phyloP scores from a whole-genome alignment of 2,113 vertebrate species.

The Ailurus styani region DNA sequence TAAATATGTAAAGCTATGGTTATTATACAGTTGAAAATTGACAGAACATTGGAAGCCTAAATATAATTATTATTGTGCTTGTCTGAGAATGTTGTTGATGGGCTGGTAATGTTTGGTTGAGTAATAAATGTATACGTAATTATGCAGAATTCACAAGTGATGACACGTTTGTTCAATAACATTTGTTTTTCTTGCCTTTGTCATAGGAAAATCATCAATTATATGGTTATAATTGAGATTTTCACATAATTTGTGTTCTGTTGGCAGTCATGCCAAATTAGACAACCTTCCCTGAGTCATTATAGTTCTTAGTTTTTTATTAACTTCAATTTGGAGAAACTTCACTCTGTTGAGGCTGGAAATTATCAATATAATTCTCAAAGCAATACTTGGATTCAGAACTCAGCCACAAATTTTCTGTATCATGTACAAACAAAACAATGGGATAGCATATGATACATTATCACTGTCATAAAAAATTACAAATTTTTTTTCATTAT shows the following conservation, averaged over 20 bases:
- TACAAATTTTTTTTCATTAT: background rate
- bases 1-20: background rate
- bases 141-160: background rate
- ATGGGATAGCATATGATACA: background rate
- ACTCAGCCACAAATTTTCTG: background rate
- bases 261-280: slow-evolving; percentile 2
- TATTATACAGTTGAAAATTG: background rate
- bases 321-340: slow-evolving; percentile 27
- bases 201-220: slow-evolving; percentile 3
- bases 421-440: background rate
- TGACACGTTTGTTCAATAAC: background rate
- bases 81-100: background rate
- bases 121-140: background rate
- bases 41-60: background rate
- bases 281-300: background rate
- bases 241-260: background rate
- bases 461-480: background rate
- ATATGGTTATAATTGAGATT: background rate
- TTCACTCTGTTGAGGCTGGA: background rate
- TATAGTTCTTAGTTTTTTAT: background rate
- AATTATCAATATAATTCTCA: background rate
- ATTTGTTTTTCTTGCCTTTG: slow-evolving; percentile 22
- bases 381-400: background rate
- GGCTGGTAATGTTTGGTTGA: background rate
- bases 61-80: background rate